These are phyloP conservation scores for Gymnocypris eckloni DNA, from an alignment of 2,797 vertebrate species.

Conservation along the genomic window DNA sequence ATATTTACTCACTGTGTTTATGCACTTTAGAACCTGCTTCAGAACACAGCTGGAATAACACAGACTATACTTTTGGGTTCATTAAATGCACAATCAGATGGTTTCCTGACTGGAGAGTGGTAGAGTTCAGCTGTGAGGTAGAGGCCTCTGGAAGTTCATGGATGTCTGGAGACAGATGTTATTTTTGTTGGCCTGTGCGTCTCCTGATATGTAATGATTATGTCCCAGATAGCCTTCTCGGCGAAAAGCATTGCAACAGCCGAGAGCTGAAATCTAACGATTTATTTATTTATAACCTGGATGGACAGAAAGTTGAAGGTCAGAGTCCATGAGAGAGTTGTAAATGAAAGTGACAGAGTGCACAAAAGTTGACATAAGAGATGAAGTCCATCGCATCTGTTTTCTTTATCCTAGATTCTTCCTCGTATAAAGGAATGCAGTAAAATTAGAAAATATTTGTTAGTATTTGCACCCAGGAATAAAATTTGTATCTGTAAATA, in stretches of 20 bases:
- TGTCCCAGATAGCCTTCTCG: conserved; percentile 52
- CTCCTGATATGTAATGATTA: conserved; percentile 61
- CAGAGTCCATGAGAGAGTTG: conserved; percentile 38
- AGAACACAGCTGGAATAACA: conserved; percentile 83
- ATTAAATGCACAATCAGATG: conserved; percentile 78
- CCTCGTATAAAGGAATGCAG: neutral
- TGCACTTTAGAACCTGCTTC: conserved; percentile 74
- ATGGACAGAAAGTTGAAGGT: conserved; percentile 46
- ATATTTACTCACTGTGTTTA: conserved; percentile 73
- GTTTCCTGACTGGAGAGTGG: conserved; percentile 75
- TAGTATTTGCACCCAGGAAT: conserved; percentile 5
- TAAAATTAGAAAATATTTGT: neutral
- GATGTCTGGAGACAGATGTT: conserved; percentile 62
- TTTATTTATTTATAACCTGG: conserved; percentile 57
- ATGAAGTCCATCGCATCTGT: neutral
- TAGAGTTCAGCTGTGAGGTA: conserved; percentile 74
- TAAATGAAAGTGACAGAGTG: conserved; percentile 17
- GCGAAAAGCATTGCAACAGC: conserved; percentile 41
- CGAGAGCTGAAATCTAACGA: conserved; percentile 54
- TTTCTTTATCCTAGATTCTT: conserved; percentile 4
- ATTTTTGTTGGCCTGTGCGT: conserved; percentile 62
- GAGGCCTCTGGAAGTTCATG: conserved; percentile 64
- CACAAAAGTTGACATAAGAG: neutral
- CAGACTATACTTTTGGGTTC: conserved; percentile 75
- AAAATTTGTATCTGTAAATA: neutral